Evolutionary conservation across 1,140 invertebrate species (phyloP).

Genomic region (Ostrea denselamellosa): DNA sequence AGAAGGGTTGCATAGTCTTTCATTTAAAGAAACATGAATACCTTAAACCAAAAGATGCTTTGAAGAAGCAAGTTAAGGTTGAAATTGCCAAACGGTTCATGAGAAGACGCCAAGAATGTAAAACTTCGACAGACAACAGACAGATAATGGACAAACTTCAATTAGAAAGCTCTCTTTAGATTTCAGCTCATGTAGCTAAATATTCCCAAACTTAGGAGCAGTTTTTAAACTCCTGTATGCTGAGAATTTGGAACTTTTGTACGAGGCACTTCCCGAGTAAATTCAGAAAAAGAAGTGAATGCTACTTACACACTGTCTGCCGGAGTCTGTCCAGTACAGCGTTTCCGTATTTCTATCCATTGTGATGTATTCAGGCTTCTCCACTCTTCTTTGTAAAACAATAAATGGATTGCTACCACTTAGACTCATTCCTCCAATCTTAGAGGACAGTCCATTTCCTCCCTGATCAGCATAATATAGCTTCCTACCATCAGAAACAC

Average conservation of each 20-base stretch:
- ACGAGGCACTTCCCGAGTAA: too few relatives aligned
- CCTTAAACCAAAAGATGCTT: too few relatives aligned
- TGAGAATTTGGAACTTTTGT: too few relatives aligned
- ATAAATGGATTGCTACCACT: constrained; percentile 89
- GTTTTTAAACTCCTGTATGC: not conserved
- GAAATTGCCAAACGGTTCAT: too few relatives aligned
- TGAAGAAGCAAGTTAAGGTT: too few relatives aligned
- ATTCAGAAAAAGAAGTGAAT: not conserved
- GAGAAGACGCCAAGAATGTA: too few relatives aligned
- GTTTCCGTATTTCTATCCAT: constrained; percentile 64
- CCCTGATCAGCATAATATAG: constrained; percentile 98
- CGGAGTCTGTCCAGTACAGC: constrained; percentile 76
- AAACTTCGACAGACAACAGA: too few relatives aligned
- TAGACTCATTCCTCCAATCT: constrained; percentile 96
- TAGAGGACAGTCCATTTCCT: constrained; percentile 91
- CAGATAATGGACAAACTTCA: not conserved
- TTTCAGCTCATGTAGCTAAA: not conserved
- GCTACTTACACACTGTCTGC: constrained; percentile 66
- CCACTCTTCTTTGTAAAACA: constrained; percentile 81
- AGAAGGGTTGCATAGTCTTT: too few relatives aligned
- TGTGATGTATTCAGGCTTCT: constrained; percentile 65
- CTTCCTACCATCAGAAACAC: constrained; percentile 81
- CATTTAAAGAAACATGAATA: too few relatives aligned
- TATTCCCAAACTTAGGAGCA: not conserved
- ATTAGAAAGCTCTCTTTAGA: not conserved